phyloP scores from a whole-genome alignment of 2,888 invertebrate genomes.

The Lithosia quadra region DNA sequence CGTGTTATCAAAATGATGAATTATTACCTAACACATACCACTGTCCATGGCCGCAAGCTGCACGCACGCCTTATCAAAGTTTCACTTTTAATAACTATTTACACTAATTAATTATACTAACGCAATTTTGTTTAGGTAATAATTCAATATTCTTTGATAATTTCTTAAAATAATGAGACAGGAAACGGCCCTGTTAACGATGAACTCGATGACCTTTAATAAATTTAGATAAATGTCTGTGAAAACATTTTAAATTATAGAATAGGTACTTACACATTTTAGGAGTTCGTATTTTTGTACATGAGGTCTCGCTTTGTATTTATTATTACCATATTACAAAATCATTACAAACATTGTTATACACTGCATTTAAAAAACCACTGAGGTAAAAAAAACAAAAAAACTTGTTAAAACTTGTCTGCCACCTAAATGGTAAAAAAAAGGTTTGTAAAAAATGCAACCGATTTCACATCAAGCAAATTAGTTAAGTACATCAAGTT shows the following conservation, averaged over 20 bases:
- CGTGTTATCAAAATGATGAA: slow-evolving; percentile 21
- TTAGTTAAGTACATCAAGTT: too few relatives aligned
- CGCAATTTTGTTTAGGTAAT: slow-evolving; percentile 60
- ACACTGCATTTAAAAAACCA: too few relatives aligned
- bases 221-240: background rate
- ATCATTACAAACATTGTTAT: too few relatives aligned
- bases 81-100: slow-evolving; percentile 81
- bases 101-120: slow-evolving; percentile 77
- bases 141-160: slow-evolving; percentile 15
- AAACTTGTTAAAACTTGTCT: too few relatives aligned
- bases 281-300: too few relatives aligned
- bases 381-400: too few relatives aligned
- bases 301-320: too few relatives aligned
- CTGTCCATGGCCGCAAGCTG: slow-evolving; percentile 52
- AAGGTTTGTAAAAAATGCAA: too few relatives aligned
- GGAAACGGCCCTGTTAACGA: background rate
- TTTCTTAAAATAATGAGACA: slow-evolving; percentile 7
- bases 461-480: too few relatives aligned
- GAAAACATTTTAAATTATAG: background rate
- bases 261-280: too few relatives aligned
- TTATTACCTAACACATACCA: slow-evolving; percentile 46
- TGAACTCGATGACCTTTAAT: background rate
- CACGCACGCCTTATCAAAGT: slow-evolving; percentile 75
- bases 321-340: too few relatives aligned
- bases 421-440: too few relatives aligned